Percentiles rank a stretch among this genome's conserved stretches.
Conservation (phyloP, 2,113 vertebrate genomes). For the Cyphomyrus plagiostoma region DNA sequence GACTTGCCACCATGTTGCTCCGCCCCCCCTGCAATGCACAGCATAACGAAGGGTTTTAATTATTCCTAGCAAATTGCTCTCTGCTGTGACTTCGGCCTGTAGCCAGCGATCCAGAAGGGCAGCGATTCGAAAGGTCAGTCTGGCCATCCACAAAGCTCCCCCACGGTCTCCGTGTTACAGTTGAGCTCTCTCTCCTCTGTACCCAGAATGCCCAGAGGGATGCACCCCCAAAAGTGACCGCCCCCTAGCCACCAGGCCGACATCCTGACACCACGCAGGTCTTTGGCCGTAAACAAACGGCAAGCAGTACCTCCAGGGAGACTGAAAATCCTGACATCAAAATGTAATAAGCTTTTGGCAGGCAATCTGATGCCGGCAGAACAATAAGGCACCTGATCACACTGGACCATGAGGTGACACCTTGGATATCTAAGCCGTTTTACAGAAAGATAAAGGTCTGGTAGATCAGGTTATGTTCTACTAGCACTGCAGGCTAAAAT, state of each 20-base stretch:
- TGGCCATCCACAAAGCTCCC: background rate
- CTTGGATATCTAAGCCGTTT: background rate
- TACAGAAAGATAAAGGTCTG: background rate
- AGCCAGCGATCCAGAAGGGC: conserved; percentile 1
- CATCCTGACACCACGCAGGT: background rate
- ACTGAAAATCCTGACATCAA: background rate
- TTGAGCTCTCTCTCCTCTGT: background rate
- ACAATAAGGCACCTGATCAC: background rate
- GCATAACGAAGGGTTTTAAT: conserved; percentile 54
- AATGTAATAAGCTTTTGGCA: background rate
- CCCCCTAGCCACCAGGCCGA: background rate
- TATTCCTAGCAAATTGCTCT: conserved; percentile 50
- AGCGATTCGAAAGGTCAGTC: background rate
- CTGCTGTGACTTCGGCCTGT: conserved; percentile 38
- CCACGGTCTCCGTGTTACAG: background rate
- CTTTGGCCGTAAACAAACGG: background rate
- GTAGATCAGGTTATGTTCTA: background rate
- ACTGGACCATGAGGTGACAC: background rate
- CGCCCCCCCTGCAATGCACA: conserved; percentile 38
- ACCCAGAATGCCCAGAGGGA: background rate
- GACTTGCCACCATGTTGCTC: conserved; percentile 24
- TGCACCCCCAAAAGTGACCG: background rate
- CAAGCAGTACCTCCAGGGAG: background rate
- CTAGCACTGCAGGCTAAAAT: background rate
- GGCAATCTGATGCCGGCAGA: background rate